A percentile compares a stretch with the other conserved stretches of the same genome.
Evolutionary conservation across 2,113 vertebrate species (phyloP).

Genomic region (Leptocoma aspasia): DNA sequence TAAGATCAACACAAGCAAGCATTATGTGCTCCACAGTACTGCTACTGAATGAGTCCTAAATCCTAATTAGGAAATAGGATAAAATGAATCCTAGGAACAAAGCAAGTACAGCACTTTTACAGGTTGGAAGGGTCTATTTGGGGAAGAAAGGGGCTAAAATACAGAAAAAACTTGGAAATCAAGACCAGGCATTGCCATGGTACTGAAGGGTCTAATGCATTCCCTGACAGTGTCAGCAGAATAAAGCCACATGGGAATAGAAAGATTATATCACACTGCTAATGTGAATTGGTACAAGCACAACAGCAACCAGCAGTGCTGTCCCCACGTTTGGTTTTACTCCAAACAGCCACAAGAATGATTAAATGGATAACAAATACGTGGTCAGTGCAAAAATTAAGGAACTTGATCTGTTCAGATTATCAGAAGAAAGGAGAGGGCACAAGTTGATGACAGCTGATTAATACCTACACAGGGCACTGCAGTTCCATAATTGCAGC

Average conservation of each 20-base stretch:
- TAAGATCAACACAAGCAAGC: slow-evolving; percentile 59
- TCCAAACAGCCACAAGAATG: neutral
- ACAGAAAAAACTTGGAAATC: neutral
- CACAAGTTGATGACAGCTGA: neutral
- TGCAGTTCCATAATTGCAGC: neutral
- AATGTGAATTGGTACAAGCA: neutral
- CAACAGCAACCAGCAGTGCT: neutral
- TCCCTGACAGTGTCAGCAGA: neutral
- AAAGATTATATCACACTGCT: neutral
- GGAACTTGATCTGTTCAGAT: neutral
- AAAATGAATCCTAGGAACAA: neutral
- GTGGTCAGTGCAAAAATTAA: neutral
- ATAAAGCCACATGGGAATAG: neutral
- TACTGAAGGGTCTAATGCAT: neutral
- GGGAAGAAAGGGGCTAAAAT: neutral
- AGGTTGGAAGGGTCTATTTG: neutral
- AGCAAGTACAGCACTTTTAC: neutral
- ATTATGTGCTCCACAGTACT: neutral
- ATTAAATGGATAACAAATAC: neutral
- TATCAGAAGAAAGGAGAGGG: neutral
- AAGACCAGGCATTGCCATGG: neutral
- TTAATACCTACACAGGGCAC: neutral
- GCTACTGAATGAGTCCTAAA: slow-evolving; percentile 20
- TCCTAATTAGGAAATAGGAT: slow-evolving; percentile 16
- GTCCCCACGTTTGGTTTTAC: neutral